A percentile compares a stretch with the other conserved stretches of the same genome.
These are phyloP conservation scores for Ennomos erosarius DNA, from an alignment of 2,888 invertebrate species.

Conservation along the genomic window DNA sequence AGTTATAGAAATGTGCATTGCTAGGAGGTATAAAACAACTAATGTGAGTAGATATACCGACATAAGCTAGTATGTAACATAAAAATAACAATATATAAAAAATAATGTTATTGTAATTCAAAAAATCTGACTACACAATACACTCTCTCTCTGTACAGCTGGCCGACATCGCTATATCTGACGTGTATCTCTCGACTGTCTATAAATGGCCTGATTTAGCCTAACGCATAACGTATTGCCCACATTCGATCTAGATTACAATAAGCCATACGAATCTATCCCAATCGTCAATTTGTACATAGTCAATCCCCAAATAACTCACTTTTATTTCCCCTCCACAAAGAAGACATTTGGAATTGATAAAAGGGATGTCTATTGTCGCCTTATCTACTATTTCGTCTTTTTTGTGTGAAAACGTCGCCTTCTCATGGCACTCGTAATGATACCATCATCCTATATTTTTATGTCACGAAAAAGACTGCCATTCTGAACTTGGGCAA, in stretches of 20 bases:
- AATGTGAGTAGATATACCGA: no score
- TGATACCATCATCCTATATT: constrained; percentile 35
- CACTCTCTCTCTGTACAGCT: background rate
- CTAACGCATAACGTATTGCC: constrained; percentile 24
- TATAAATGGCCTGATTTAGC: constrained; percentile 24
- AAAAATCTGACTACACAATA: no score
- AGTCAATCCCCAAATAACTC: constrained; percentile 37
- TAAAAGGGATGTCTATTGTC: constrained; percentile 41
- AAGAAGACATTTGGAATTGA: constrained; percentile 37
- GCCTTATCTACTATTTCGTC: constrained; percentile 37
- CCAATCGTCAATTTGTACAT: constrained; percentile 26
- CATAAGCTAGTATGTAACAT: no score
- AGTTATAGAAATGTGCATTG: no score
- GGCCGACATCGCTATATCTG: constrained; percentile 8
- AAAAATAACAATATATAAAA: no score
- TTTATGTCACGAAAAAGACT: constrained; percentile 28
- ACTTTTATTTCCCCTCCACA: constrained; percentile 39
- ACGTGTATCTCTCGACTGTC: constrained; percentile 4
- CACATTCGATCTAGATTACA: constrained; percentile 24
- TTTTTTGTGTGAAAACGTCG: constrained; percentile 38
- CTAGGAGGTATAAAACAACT: no score
- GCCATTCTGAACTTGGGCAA: constrained; percentile 24
- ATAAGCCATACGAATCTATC: constrained; percentile 30
- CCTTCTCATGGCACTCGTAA: constrained; percentile 30
- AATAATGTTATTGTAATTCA: no score